Conservation (phyloP, 2,888 invertebrate species). For the Boloria euphrosyne region DNA sequence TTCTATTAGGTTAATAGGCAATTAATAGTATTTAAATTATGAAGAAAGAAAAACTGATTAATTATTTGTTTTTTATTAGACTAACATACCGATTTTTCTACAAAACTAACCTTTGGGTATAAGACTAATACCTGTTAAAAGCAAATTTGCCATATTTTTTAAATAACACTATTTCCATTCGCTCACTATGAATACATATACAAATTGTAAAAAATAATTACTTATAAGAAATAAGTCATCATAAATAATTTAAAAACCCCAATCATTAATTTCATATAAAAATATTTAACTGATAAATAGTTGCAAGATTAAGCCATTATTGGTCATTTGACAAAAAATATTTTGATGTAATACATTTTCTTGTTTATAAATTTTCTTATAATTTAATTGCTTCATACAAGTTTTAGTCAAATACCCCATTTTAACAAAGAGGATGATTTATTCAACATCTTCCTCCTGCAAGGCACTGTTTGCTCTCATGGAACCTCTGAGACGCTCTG, state of each 20-base stretch:
- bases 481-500: constrained; percentile 69
- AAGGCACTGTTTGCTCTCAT: constrained; percentile 63
- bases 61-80: constrained; percentile 17
- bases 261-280: no score
- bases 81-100: constrained; percentile 8
- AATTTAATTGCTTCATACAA: constrained; percentile 5
- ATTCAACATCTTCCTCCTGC: constrained; percentile 78
- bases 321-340: no score
- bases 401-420: constrained; percentile 19
- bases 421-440: constrained; percentile 42
- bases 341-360: not conserved
- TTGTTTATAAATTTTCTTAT: not conserved
- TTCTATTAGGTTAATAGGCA: not conserved
- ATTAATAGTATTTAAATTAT: constrained; percentile 10
- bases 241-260: no score
- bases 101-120: constrained; percentile 5
- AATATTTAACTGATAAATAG: no score
- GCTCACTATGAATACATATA: no score
- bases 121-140: constrained; percentile 4
- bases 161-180: no score
- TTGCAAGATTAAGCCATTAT: no score
- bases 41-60: constrained; percentile 7
- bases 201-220: no score
- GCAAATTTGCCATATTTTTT: no score
- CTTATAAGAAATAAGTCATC: no score